Percentiles rank a stretch among this genome's conserved stretches.
Conservation (phyloP, 2,888 invertebrate species). For the Diadromus collaris region DNA sequence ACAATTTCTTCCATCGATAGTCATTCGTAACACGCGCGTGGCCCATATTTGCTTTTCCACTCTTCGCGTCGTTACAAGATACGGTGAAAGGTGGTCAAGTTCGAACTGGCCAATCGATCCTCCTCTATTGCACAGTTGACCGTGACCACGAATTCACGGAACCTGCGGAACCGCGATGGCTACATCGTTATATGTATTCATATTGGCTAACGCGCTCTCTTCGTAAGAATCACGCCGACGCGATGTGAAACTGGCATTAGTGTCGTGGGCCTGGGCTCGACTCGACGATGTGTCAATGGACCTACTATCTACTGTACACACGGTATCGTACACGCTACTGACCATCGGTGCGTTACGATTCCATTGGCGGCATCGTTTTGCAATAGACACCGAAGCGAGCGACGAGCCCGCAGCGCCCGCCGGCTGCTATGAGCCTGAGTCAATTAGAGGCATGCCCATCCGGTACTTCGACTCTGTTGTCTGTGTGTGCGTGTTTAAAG, state of each 20-base stretch:
- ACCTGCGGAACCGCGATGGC: conserved; percentile 10
- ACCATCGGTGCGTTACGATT: conserved; percentile 65
- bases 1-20: background rate
- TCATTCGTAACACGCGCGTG: background rate
- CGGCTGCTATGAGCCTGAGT: conserved; percentile 38
- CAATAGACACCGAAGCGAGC: conserved; percentile 49
- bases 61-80: conserved; percentile 13
- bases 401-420: conserved; percentile 9
- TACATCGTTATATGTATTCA: conserved; percentile 5
- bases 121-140: conserved; percentile 43
- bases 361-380: conserved; percentile 58
- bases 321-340: conserved; percentile 37
- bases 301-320: conserved; percentile 14
- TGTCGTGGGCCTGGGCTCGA: conserved; percentile 39
- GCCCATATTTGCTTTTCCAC: background rate
- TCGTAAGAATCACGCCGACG: conserved; percentile 25
- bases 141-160: conserved; percentile 58
- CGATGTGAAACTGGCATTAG: conserved; percentile 40
- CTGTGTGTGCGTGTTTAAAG: background rate
- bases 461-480: conserved; percentile 71
- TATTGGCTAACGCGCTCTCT: conserved; percentile 36
- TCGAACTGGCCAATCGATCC: conserved; percentile 22
- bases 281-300: conserved; percentile 59
- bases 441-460: conserved; percentile 72
- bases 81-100: conserved; percentile 36